Evolutionary conservation across 2,888 invertebrate species (phyloP).

Genomic region (Tachina fera): DNA sequence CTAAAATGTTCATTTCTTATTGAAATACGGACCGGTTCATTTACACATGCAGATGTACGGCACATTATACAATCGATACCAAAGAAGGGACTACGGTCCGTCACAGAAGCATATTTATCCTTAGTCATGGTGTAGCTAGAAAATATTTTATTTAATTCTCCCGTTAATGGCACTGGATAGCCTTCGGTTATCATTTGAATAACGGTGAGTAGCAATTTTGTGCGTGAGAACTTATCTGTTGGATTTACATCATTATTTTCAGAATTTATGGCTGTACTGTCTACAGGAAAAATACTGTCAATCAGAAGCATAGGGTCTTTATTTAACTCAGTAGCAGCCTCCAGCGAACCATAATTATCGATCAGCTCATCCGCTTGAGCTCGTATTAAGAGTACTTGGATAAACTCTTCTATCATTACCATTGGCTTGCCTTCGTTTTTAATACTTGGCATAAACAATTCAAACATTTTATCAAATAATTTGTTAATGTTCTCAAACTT

Average conservation of each 20-base stretch:
- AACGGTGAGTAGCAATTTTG: conserved; percentile 90
- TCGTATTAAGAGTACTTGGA: conserved; percentile 88
- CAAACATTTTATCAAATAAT: conserved; percentile 87
- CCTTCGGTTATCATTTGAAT: conserved; percentile 94
- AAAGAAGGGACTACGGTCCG: conserved; percentile 92
- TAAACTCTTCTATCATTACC: conserved; percentile 89
- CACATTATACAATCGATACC: conserved; percentile 98
- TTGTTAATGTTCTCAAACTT: conserved; percentile 85
- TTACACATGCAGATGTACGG: conserved; percentile 86
- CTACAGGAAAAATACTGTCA: conserved; percentile 88
- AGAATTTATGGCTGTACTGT: conserved; percentile 56
- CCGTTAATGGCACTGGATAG: conserved; percentile 91
- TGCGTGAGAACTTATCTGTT: conserved; percentile 89
- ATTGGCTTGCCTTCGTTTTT: conserved; percentile 84
- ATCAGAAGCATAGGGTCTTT: conserved; percentile 89
- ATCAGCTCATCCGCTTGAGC: conserved; percentile 87
- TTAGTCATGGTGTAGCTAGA: conserved; percentile 89
- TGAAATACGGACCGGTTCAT: conserved; percentile 94
- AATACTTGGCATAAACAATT: conserved; percentile 89
- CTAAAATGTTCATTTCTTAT: conserved; percentile 92
- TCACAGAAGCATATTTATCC: conserved; percentile 89
- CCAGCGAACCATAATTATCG: conserved; percentile 88
- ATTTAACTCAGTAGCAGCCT: conserved; percentile 87
- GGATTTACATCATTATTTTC: conserved; percentile 70
- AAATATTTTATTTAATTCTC: conserved; percentile 85